Evolutionary conservation across 1,140 invertebrate species (phyloP).

Genomic region (Drosophila auraria): DNA sequence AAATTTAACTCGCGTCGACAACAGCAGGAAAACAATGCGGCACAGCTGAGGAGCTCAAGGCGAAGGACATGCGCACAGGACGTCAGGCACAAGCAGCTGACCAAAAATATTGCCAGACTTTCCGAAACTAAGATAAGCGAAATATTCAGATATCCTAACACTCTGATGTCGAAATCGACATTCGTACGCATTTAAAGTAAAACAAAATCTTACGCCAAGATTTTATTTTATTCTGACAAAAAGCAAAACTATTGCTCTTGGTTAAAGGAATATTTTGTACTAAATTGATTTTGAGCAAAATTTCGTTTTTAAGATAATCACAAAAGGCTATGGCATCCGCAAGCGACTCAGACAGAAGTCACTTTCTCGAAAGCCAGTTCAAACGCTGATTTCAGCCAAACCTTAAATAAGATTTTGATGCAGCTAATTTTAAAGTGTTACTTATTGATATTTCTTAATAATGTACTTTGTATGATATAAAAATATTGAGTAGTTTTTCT

Average conservation of each 20-base stretch:
- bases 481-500: not conserved
- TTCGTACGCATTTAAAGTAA: no score
- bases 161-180: no score
- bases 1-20: conserved; percentile 27
- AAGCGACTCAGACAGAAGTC: not conserved
- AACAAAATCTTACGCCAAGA: no score
- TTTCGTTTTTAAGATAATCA: not conserved
- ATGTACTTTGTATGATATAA: not conserved
- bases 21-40: conserved; percentile 49
- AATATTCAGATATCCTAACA: not conserved
- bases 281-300: not conserved
- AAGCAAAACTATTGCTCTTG: no score
- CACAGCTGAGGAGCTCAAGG: conserved; percentile 32
- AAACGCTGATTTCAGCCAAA: not conserved
- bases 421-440: not conserved
- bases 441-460: not conserved
- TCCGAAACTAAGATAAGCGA: not conserved
- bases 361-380: not conserved
- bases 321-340: not conserved
- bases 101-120: conserved; percentile 17
- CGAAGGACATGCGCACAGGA: conserved; percentile 51
- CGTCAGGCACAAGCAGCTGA: conserved; percentile 24
- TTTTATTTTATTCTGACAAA: no score
- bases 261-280: no score
- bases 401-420: not conserved